These are phyloP conservation scores for Crenichthys baileyi DNA, from an alignment of 2,797 vertebrate species.

Conservation along the genomic window DNA sequence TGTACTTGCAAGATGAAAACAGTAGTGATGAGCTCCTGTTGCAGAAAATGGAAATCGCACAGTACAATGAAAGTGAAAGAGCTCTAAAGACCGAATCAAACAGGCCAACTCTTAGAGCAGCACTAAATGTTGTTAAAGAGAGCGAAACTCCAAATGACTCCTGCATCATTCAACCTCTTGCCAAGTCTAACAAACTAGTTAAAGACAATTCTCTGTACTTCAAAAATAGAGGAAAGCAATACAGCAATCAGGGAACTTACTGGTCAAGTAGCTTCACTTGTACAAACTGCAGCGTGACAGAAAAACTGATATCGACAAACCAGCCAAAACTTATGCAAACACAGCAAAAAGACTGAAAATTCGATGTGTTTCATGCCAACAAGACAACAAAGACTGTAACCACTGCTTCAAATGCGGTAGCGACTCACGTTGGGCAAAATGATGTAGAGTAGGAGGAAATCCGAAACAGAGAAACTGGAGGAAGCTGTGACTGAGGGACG, in stretches of 20 bases:
- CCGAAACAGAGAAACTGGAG: too few species aligned
- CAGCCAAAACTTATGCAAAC: neutral
- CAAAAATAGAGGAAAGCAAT: neutral
- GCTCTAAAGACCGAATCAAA: too few species aligned
- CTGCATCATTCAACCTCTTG: neutral
- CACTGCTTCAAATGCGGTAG: neutral
- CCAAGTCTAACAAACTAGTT: neutral
- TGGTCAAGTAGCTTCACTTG: too few species aligned
- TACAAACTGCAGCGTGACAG: neutral
- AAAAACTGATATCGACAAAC: neutral
- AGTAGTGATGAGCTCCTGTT: too few species aligned
- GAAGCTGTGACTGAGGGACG: neutral
- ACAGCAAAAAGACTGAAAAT: neutral
- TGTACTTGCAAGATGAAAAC: too few species aligned
- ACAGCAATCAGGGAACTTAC: neutral
- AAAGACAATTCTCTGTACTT: neutral
- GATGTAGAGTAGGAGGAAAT: neutral
- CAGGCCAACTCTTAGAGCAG: too few species aligned
- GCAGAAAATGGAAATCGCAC: too few species aligned
- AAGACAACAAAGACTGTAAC: neutral
- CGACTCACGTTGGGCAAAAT: neutral
- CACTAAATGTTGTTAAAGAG: too few species aligned
- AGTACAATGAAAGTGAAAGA: slow-evolving; percentile 8
- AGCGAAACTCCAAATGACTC: too few species aligned
- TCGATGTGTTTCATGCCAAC: neutral